Evolutionary conservation across 2,113 vertebrate species (phyloP).

Genomic region (Tringa solitaria): DNA sequence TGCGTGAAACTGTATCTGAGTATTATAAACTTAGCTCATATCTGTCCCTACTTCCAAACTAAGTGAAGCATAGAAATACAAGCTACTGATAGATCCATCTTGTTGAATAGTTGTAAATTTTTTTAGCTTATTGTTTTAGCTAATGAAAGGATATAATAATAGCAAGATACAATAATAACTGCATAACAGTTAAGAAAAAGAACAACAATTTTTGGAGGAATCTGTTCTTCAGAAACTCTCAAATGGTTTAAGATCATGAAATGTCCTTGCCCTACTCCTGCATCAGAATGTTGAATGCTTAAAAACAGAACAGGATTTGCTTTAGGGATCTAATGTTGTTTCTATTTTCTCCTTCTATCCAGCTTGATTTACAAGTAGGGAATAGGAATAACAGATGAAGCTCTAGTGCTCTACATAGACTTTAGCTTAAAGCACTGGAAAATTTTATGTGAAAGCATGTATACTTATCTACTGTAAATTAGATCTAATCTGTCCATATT

Average conservation of each 20-base stretch:
- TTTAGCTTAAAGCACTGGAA: neutral
- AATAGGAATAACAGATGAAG: neutral
- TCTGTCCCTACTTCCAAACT: neutral
- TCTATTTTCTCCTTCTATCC: neutral
- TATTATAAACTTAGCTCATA: neutral
- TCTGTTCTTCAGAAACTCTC: neutral
- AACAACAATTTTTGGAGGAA: neutral
- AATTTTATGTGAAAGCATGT: neutral
- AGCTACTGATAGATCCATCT: neutral
- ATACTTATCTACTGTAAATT: neutral
- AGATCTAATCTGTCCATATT: neutral
- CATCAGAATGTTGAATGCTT: neutral
- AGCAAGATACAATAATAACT: neutral
- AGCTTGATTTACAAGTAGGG: neutral
- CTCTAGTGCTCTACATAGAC: neutral
- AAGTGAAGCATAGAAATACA: neutral
- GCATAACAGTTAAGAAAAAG: neutral
- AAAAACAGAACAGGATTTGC: neutral
- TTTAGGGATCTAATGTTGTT: neutral
- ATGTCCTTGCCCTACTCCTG: neutral
- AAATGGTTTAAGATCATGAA: neutral
- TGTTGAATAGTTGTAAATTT: neutral
- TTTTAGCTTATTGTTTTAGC: neutral
- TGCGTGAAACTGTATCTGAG: neutral
- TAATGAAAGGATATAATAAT: neutral